These are phyloP conservation scores for Athetis lepigone DNA, from an alignment of 2,888 invertebrate genomes.

Conservation along the genomic window DNA sequence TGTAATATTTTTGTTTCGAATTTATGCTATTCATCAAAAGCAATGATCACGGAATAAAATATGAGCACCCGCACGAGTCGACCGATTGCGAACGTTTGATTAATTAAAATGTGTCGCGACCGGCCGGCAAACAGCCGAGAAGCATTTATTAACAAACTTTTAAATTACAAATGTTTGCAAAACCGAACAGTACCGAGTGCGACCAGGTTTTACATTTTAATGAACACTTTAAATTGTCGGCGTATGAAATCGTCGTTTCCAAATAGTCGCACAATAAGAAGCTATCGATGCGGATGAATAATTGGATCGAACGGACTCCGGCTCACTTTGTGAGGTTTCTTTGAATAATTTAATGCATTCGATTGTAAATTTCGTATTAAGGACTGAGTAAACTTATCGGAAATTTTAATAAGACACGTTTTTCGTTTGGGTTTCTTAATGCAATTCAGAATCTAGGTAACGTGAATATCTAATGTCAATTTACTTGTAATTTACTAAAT, in stretches of 20 bases:
- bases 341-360: slow-evolving; percentile 21
- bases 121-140: slow-evolving; percentile 13
- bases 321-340: slow-evolving; percentile 22
- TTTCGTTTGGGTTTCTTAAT: not conserved
- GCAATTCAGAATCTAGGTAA: no score
- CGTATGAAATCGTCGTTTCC: slow-evolving; percentile 27
- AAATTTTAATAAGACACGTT: not conserved
- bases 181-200: slow-evolving; percentile 23
- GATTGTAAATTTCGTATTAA: slow-evolving; percentile 8
- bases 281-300: slow-evolving; percentile 31
- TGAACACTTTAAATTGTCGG: slow-evolving; percentile 26
- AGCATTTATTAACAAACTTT: slow-evolving; percentile 48
- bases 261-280: slow-evolving; percentile 33
- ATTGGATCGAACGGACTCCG: slow-evolving; percentile 32
- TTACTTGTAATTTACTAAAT: slow-evolving; percentile 8
- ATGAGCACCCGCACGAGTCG: slow-evolving; percentile 20
- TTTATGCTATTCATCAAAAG: not conserved
- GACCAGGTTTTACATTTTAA: slow-evolving; percentile 32
- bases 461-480: slow-evolving; percentile 2
- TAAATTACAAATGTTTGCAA: slow-evolving; percentile 38
- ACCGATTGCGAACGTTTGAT: slow-evolving; percentile 47
- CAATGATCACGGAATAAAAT: slow-evolving; percentile 27
- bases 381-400: not conserved
- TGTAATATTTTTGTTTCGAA: not conserved
- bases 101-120: slow-evolving; percentile 41